Conservation (phyloP, 1,140 invertebrate species). For the Drusus annulatus region DNA sequence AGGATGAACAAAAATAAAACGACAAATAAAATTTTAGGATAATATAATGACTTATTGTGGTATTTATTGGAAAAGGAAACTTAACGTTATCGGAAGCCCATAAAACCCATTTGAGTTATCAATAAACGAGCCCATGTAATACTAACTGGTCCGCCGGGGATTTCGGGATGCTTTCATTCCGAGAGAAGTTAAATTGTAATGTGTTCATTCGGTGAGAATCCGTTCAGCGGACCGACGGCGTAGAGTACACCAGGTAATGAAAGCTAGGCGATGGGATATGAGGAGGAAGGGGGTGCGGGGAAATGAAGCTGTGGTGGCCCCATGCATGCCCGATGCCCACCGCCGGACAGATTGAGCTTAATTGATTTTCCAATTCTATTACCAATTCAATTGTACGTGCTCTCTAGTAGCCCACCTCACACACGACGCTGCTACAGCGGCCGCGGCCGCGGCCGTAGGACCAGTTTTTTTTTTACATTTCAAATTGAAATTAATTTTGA, state of each 20-base stretch:
- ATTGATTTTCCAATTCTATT: constrained; percentile 49
- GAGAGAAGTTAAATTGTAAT: constrained; percentile 6
- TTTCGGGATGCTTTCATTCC: neutral
- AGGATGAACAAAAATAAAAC: too few relatives aligned
- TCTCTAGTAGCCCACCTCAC: constrained; percentile 22
- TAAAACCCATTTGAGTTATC: too few relatives aligned
- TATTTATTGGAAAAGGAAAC: too few relatives aligned
- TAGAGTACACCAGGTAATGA: too few relatives aligned
- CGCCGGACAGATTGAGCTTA: constrained; percentile 36
- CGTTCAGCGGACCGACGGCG: neutral
- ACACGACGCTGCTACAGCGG: neutral
- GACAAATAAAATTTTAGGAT: too few relatives aligned
- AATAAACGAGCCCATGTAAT: neutral
- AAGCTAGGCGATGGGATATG: too few relatives aligned
- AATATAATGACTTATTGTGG: too few relatives aligned
- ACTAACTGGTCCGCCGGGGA: neutral
- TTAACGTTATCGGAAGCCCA: too few relatives aligned
- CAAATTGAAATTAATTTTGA: constrained; percentile 26
- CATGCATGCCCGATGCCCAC: neutral
- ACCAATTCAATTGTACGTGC: constrained; percentile 39
- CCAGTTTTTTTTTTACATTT: constrained; percentile 21
- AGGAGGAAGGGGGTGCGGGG: neutral
- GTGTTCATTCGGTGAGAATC: constrained; percentile 7
- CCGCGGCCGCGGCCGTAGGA: constrained; percentile 19
- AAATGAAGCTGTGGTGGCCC: neutral